A percentile compares a stretch with the other conserved stretches of the same genome.
These are phyloP conservation scores for Synanceia verrucosa DNA, from an alignment of 2,797 vertebrate genomes.

Conservation along the genomic window DNA sequence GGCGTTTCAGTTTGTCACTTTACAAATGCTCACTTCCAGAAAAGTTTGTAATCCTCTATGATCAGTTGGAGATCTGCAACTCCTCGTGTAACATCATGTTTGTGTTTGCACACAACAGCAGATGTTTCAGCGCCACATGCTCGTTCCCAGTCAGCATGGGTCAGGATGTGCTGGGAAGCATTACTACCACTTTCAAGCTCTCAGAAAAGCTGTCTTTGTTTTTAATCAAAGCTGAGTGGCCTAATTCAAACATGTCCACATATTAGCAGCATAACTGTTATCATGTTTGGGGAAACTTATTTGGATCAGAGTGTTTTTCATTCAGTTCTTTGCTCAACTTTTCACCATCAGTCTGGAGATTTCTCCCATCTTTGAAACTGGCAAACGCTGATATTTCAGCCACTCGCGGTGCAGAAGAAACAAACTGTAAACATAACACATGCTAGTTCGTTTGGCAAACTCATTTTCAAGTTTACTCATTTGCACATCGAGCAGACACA, in stretches of 20 bases:
- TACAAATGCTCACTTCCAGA: not conserved
- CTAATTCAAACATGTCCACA: slow-evolving; percentile 7
- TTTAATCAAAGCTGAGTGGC: not conserved
- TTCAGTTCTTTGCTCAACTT: not conserved
- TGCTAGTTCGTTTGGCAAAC: not conserved
- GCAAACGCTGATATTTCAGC: not conserved
- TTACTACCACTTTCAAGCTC: not conserved
- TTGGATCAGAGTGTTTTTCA: not conserved
- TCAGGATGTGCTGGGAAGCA: slow-evolving; percentile 1
- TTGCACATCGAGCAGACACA: not conserved
- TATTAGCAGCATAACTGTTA: not conserved
- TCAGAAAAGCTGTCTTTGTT: not conserved
- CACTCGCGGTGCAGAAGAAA: not conserved
- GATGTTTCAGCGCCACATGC: not conserved
- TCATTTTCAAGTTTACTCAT: not conserved
- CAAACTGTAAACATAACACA: not conserved
- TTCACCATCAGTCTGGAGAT: not conserved
- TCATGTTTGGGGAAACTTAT: not conserved
- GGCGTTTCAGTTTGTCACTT: not conserved
- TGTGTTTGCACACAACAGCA: not conserved
- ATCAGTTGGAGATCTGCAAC: not conserved
- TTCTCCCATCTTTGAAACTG: not conserved
- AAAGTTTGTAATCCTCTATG: not conserved
- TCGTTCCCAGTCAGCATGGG: not conserved
- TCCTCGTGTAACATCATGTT: not conserved